phyloP scores from a whole-genome alignment of 2,888 invertebrate species.

The Polydrusus tereticollis region DNA sequence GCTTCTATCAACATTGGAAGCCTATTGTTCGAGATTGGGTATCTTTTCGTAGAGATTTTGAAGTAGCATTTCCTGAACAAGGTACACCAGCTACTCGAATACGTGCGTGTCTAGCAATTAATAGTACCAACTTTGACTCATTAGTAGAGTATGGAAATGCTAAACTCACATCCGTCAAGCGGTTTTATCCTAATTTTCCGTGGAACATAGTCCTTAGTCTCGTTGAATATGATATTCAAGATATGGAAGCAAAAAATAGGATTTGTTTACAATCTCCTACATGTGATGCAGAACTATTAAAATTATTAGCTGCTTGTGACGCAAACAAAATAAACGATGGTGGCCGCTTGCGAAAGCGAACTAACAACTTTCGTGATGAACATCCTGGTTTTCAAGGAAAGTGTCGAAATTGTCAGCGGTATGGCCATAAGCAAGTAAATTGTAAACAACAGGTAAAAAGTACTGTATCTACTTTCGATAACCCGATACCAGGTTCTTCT shows the following conservation, averaged over 20 bases:
- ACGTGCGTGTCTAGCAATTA: background rate
- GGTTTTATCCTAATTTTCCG: no score
- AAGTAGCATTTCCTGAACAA: background rate
- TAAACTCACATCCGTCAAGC: no score
- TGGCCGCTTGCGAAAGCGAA: background rate
- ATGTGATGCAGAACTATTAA: no score
- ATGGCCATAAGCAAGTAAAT: background rate
- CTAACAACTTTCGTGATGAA: background rate
- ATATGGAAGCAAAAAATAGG: no score
- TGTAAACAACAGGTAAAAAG: background rate
- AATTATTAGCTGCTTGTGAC: no score
- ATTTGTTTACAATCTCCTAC: no score
- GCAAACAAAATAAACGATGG: background rate
- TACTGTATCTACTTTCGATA: no score
- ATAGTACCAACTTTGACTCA: no score
- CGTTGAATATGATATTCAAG: no score
- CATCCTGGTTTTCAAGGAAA: background rate
- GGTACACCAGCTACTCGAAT: background rate
- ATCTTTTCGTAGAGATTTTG: background rate
- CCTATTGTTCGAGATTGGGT: background rate
- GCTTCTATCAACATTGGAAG: background rate
- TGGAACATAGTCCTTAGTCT: no score
- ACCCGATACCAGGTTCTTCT: no score
- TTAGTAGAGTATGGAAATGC: no score
- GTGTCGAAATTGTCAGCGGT: background rate